Evolutionary conservation across 2,888 invertebrate genomes (phyloP).

Genomic region (Hymenopus coronatus): DNA sequence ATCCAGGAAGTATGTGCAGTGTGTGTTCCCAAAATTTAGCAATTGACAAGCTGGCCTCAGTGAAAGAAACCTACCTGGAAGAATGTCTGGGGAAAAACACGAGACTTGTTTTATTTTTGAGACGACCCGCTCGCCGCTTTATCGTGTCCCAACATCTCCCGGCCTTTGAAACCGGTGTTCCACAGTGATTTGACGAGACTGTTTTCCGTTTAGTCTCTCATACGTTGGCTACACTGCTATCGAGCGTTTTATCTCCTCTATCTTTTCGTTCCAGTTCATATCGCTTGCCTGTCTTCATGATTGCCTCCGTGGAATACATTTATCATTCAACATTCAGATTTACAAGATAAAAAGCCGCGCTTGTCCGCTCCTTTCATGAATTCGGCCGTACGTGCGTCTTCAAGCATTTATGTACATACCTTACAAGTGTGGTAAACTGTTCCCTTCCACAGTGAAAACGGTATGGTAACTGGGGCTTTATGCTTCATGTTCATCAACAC

Average conservation of each 20-base stretch:
- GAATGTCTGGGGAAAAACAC: no score
- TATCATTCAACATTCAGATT: not conserved
- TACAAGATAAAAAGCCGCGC: not conserved
- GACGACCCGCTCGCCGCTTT: not conserved
- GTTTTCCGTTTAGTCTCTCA: not conserved
- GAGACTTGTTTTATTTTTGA: no score
- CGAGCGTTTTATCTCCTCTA: not conserved
- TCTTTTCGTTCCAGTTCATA: not conserved
- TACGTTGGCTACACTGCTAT: not conserved
- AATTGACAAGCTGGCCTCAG: not conserved
- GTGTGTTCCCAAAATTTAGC: not conserved
- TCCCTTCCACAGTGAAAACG: no score
- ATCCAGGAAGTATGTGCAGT: no score
- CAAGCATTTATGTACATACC: no score
- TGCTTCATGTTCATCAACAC: no score
- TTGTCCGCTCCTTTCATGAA: not conserved
- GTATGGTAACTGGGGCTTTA: no score
- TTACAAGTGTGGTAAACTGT: no score
- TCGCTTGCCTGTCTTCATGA: not conserved
- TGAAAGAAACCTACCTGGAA: not conserved
- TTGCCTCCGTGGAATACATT: not conserved
- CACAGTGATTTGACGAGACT: not conserved
- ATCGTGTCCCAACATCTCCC: not conserved
- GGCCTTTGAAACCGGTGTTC: not conserved
- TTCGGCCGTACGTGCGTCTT: no score